Conservation (phyloP, 2,888 invertebrate species). For the Tipula lateralis region DNA sequence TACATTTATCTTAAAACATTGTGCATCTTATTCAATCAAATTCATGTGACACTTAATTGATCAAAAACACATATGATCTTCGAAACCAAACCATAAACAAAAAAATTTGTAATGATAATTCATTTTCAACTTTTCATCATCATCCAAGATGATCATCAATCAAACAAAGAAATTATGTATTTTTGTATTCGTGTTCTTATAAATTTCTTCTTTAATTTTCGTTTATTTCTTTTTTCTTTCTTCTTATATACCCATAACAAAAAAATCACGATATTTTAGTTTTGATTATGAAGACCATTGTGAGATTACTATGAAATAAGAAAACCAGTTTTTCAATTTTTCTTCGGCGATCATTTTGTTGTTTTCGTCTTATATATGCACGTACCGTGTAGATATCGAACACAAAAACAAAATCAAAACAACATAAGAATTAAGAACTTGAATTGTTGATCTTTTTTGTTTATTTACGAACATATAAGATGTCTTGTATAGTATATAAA, state of each 20-base stretch:
- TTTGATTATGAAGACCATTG: background rate
- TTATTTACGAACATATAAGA: too few relatives aligned
- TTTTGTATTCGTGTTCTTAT: background rate
- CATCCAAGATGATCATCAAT: background rate
- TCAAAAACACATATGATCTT: background rate
- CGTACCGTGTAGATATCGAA: background rate
- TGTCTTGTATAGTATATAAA: too few relatives aligned
- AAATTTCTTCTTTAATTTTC: background rate
- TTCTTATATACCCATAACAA: background rate
- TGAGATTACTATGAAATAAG: background rate
- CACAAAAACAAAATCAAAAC: background rate
- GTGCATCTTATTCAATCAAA: background rate
- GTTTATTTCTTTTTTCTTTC: background rate
- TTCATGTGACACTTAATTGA: background rate
- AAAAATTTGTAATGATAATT: background rate
- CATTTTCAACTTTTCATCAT: background rate
- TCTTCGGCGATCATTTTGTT: background rate
- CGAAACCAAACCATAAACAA: background rate
- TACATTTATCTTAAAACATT: background rate
- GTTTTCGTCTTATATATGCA: background rate
- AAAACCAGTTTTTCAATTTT: background rate
- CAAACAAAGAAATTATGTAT: background rate
- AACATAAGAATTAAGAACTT: slow-evolving; percentile 19
- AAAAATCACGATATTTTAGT: background rate
- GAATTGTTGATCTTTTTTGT: background rate